These are phyloP conservation scores for Myotis myotis DNA, from an alignment of 2,797 vertebrate species.

Conservation along the genomic window DNA sequence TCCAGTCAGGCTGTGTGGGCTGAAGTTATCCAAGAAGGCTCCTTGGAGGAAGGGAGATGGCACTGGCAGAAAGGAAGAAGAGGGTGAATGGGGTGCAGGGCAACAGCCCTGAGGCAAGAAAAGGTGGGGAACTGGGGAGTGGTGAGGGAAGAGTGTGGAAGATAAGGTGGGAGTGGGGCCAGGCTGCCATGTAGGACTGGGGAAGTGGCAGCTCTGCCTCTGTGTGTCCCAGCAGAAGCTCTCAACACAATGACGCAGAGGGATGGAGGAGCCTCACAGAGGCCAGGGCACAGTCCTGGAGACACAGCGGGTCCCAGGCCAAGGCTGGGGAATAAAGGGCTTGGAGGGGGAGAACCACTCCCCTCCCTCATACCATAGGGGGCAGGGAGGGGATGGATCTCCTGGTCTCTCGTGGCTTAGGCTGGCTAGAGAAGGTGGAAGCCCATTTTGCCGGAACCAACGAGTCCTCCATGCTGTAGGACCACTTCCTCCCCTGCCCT, in stretches of 20 bases:
- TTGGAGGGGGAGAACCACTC: background rate
- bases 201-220: background rate
- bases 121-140: no score
- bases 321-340: background rate
- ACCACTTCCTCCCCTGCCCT: background rate
- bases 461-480: background rate
- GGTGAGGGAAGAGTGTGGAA: background rate
- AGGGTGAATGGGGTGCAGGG: background rate
- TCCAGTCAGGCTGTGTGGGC: background rate
- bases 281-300: background rate
- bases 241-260: background rate
- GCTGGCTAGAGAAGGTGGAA: background rate
- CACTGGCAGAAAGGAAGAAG: background rate
- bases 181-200: background rate
- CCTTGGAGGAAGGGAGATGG: constrained; percentile 31
- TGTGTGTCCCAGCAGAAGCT: background rate
- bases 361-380: accelerated
- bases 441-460: background rate
- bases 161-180: background rate
- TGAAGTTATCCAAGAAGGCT: background rate
- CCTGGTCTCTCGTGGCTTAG: background rate
- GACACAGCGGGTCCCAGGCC: background rate
- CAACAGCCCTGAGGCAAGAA: background rate
- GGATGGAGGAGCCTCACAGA: background rate
- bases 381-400: background rate